A percentile compares a stretch with the other conserved stretches of the same genome.
These are phyloP conservation scores for Plotosus lineatus DNA, from an alignment of 2,113 vertebrate species.

Conservation along the genomic window DNA sequence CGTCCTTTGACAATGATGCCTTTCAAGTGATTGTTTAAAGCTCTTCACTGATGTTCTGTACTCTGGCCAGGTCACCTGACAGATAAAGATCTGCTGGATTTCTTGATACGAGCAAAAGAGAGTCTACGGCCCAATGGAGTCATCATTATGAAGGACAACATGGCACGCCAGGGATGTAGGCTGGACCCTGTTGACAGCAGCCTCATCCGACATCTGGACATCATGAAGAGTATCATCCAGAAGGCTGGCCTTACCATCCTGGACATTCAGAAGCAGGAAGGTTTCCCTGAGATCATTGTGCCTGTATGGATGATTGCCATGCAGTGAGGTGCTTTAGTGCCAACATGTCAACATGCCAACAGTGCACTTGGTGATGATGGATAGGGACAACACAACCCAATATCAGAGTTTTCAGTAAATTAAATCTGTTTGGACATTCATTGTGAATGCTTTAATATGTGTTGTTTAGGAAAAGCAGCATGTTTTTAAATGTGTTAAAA, in stretches of 20 bases:
- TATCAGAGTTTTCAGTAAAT: not conserved
- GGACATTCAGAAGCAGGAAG: conserved; percentile 79
- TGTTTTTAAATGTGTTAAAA: not conserved
- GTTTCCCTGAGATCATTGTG: conserved; percentile 87
- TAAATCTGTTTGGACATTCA: not conserved
- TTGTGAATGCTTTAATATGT: not conserved
- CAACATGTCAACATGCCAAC: not conserved
- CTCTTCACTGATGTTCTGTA: not conserved
- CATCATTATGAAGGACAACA: conserved; percentile 93
- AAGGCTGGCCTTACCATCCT: conserved; percentile 85
- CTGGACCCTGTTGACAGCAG: conserved; percentile 89
- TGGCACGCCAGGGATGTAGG: conserved; percentile 87
- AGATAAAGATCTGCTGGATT: conserved; percentile 88
- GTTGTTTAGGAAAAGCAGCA: not conserved
- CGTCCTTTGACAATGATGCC: not conserved
- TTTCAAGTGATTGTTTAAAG: not conserved
- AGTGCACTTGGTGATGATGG: not conserved
- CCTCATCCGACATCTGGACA: conserved; percentile 87
- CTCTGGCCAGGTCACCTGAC: conserved; percentile 82
- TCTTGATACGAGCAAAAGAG: conserved; percentile 82
- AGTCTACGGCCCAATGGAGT: conserved; percentile 84
- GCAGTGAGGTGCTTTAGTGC: conserved; percentile 46
- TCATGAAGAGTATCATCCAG: conserved; percentile 80
- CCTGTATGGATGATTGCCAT: conserved; percentile 94
- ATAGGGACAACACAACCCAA: not conserved